Conservation (phyloP, 2,888 invertebrate genomes). For the Epirrhoe alternata region DNA sequence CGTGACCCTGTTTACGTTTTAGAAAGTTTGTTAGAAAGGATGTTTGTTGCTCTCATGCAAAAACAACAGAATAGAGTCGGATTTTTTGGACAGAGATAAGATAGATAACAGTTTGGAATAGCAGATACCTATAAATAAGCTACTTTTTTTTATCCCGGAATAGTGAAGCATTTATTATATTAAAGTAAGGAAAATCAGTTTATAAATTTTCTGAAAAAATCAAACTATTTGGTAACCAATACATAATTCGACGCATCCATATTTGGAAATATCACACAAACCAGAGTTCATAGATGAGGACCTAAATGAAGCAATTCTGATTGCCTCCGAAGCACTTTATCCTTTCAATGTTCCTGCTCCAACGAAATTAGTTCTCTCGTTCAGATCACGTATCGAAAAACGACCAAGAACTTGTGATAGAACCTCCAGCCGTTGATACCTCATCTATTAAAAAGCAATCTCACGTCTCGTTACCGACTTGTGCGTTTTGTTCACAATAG, state of each 20-base stretch:
- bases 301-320: not conserved
- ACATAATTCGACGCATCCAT: not conserved
- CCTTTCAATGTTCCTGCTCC: not conserved
- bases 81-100: too few species aligned
- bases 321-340: not conserved
- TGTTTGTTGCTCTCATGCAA: too few species aligned
- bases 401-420: constrained; percentile 4
- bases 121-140: too few species aligned
- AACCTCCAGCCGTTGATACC: not conserved
- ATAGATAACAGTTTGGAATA: too few species aligned
- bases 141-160: too few species aligned
- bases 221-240: not conserved
- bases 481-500: not conserved
- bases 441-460: constrained; percentile 6
- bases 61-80: too few species aligned
- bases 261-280: not conserved
- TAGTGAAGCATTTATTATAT: too few species aligned
- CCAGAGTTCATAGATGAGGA: not conserved
- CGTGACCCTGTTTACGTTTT: too few species aligned
- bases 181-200: too few species aligned
- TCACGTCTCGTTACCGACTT: not conserved
- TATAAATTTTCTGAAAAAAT: too few species aligned
- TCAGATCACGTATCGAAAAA: constrained; percentile 9
- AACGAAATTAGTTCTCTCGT: not conserved
- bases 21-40: too few species aligned